Base-by-base conservation (phyloP, 2,797 vertebrate species). In the Muraenolepis orangiensis region DNA sequence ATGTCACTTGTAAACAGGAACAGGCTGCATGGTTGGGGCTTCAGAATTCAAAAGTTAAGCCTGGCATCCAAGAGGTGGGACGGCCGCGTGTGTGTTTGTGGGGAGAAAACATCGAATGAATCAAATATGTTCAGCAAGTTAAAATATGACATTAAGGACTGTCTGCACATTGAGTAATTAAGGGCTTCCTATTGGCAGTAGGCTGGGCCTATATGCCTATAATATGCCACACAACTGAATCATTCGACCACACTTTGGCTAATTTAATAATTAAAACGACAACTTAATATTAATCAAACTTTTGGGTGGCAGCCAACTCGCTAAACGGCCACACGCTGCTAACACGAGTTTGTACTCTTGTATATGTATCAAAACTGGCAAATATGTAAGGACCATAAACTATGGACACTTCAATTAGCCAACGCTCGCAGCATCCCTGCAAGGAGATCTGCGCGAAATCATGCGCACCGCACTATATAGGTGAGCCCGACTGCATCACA, bases 381-480 rank as follows among this genome's bases (percentile, higher is more conserved):
- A 64, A 64, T 26, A 64, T 64, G 2, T 13, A 12, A 64, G 57
- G 1, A 13, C n/a, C n/a, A 64, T 2, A 57, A 57, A 57, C 51
- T 51, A 51, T 6, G 46, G 20, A n/a, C 46, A n/a, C 46, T 57
- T 57, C 51, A 57, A 57, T 23, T 81, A 69, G 16, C 82, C 30
- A 12, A 12, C 2, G 29, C 31, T 72, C 76, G 84, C 87, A 87
- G 84, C 85, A 88, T 89, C 89, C 79, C 85, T 81, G 77, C 85
- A 80, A n/a, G 86, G 85, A 75, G 51, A 71, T 14, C 69, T 68
- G 72, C n/a, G 57, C 40, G 70, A 61, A 30, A 73, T 76, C 73
- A 2, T 0, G 0, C 72, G 66, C 74, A n/a, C 71, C 4, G 79
- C n/a, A n/a, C n/a, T n/a, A n/a, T n/a, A n/a, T n/a, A 86, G 84